These are phyloP conservation scores for Dicentrarchus labrax DNA, from an alignment of 2,113 vertebrate genomes.

Conservation along the genomic window DNA sequence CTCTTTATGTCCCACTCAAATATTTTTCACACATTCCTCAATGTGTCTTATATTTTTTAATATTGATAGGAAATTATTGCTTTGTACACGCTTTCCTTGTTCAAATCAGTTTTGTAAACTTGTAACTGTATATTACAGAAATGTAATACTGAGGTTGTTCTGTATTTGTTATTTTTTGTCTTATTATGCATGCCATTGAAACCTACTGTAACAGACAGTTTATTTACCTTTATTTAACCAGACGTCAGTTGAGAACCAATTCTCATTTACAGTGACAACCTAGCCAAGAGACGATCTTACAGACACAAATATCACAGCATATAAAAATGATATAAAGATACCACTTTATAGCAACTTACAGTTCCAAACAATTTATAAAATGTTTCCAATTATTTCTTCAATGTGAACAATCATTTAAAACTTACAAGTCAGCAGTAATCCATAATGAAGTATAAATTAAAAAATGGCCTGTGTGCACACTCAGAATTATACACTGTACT, in stretches of 20 bases:
- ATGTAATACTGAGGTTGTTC: background rate
- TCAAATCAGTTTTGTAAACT: background rate
- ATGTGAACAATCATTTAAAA: background rate
- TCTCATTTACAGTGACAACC: no score
- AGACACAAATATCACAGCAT: background rate
- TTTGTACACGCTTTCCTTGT: background rate
- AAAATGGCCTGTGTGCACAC: background rate
- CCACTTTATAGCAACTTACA: background rate
- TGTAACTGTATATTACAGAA: background rate
- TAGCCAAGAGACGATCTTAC: background rate
- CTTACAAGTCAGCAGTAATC: no score
- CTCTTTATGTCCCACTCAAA: background rate
- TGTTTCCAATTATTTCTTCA: background rate
- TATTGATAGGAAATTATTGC: background rate
- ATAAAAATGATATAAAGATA: background rate
- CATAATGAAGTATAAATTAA: background rate
- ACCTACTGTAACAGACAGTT: background rate
- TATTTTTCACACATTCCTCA: constrained; percentile 1
- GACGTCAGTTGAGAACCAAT: no score
- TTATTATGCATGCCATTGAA: background rate
- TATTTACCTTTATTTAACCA: no score
- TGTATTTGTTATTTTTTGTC: background rate
- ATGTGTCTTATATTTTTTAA: background rate
- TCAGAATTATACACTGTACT: background rate
- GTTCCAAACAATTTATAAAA: background rate